These are phyloP conservation scores for Lepidonotus clava DNA, from an alignment of 2,888 invertebrate species.

Conservation along the genomic window DNA sequence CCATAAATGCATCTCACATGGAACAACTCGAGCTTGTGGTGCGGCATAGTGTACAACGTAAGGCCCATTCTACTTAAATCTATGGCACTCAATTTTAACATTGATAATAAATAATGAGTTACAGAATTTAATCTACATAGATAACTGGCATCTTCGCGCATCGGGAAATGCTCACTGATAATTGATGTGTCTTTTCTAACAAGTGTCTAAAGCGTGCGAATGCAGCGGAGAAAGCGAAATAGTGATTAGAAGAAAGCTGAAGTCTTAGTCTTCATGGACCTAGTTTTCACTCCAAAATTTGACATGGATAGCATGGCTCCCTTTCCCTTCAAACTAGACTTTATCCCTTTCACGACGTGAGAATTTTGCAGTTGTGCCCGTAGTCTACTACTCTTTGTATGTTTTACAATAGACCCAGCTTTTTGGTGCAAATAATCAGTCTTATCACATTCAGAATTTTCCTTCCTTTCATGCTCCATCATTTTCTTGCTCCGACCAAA, in stretches of 20 bases:
- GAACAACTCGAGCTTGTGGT: too few species aligned
- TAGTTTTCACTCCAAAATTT: slow-evolving; percentile 4
- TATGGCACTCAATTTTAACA: too few species aligned
- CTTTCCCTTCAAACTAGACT: background rate
- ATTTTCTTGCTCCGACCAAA: background rate
- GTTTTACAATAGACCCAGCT: slow-evolving; percentile 3
- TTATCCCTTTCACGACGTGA: background rate
- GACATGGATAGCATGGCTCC: background rate
- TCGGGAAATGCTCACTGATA: background rate
- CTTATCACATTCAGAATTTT: background rate
- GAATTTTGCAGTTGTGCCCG: background rate
- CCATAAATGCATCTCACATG: too few species aligned
- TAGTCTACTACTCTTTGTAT: slow-evolving; percentile 33
- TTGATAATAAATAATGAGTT: too few species aligned
- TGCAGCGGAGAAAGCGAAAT: background rate
- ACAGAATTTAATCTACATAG: too few species aligned
- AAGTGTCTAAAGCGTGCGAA: background rate
- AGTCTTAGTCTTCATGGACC: slow-evolving; percentile 31
- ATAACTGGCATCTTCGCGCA: too few species aligned
- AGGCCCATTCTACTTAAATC: too few species aligned
- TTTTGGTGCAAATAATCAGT: slow-evolving; percentile 3
- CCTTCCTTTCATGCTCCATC: background rate
- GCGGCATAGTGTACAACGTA: too few species aligned
- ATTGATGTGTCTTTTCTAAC: background rate
- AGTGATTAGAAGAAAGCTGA: background rate